These are phyloP conservation scores for Meloidogyne exigua DNA, from an alignment of 1,140 invertebrate species.

Conservation along the genomic window DNA sequence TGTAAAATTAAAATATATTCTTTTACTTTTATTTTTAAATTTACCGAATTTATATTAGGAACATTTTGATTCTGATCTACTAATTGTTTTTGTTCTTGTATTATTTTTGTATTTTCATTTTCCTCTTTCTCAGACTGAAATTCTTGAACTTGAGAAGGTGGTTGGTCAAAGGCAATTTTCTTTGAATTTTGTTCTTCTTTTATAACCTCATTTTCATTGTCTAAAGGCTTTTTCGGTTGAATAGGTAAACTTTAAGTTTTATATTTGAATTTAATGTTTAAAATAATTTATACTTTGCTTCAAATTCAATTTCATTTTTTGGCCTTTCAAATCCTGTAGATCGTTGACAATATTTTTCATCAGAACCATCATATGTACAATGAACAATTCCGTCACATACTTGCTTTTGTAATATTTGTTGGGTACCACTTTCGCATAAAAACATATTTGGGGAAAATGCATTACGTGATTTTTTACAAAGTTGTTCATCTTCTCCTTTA, in stretches of 20 bases:
- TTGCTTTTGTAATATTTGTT: slow-evolving; percentile 72
- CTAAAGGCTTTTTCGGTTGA: background rate
- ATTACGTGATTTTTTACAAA: slow-evolving; percentile 48
- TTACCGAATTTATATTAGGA: too few relatives aligned
- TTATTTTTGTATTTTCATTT: background rate
- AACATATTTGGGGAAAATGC: slow-evolving; percentile 24
- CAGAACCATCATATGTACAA: slow-evolving; percentile 73
- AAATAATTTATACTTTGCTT: background rate
- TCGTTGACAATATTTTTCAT: slow-evolving; percentile 70
- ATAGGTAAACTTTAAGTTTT: background rate
- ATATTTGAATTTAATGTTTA: background rate
- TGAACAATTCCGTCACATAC: slow-evolving; percentile 77
- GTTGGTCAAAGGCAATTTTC: slow-evolving; percentile 23
- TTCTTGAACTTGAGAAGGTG: background rate
- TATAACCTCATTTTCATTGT: background rate
- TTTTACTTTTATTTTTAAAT: background rate
- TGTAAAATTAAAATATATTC: background rate
- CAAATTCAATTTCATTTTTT: background rate
- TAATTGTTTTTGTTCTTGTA: slow-evolving; percentile 13
- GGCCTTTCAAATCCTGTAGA: background rate
- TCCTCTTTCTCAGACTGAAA: background rate
- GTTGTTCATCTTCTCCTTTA: slow-evolving; percentile 54
- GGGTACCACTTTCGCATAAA: slow-evolving; percentile 36
- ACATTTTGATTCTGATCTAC: background rate
- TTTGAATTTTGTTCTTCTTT: slow-evolving; percentile 1